A percentile compares a stretch with the other conserved stretches of the same genome.
phyloP scores from a whole-genome alignment of 2,113 vertebrate species.

The Tupaia chinensis region DNA sequence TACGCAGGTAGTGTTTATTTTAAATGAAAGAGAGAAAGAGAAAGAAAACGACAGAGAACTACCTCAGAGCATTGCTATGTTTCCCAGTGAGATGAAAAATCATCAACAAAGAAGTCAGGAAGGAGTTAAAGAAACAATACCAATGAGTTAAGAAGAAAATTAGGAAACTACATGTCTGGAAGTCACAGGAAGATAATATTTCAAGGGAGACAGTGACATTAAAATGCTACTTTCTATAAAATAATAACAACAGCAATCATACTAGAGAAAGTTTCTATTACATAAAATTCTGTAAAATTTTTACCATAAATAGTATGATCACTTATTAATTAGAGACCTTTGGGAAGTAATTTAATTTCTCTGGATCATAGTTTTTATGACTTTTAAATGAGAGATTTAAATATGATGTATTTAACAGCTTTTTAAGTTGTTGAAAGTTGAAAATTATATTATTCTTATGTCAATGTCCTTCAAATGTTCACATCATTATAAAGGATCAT shows the following conservation, averaged over 20 bases:
- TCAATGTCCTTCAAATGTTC: background rate
- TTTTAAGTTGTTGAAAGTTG: background rate
- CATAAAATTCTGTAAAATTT: background rate
- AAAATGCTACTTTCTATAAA: conserved; percentile 37
- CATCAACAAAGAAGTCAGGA: background rate
- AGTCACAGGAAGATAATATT: background rate
- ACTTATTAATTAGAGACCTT: background rate
- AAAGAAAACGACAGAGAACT: background rate
- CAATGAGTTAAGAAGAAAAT: background rate
- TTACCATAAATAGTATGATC: background rate
- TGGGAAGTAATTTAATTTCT: background rate
- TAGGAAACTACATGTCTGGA: background rate
- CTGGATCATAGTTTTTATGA: background rate
- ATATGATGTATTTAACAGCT: background rate
- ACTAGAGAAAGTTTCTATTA: background rate
- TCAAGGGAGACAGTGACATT: background rate
- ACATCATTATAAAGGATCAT: background rate
- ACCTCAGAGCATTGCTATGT: background rate
- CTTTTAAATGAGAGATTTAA: conserved; percentile 51
- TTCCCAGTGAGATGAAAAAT: background rate
- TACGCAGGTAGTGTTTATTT: background rate
- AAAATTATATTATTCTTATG: conserved; percentile 6
- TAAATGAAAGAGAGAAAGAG: background rate
- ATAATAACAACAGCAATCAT: background rate
- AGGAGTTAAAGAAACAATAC: background rate